Conservation (phyloP, 2,113 vertebrate genomes). For the Ia io region DNA sequence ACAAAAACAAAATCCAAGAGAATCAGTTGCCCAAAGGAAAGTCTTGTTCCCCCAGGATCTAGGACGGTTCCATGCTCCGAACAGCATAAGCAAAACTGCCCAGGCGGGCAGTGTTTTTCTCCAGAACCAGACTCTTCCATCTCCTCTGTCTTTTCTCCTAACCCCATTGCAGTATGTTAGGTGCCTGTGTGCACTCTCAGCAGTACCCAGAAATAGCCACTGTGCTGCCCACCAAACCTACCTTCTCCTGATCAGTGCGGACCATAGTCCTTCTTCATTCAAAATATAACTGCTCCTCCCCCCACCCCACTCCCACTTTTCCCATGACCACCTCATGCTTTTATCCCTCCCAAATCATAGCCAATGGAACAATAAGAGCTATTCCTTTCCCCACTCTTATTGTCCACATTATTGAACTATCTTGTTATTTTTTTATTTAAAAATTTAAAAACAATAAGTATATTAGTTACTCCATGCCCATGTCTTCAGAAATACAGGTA, state of each 20-base stretch:
- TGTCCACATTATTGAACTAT: background rate
- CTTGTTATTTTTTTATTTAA: background rate
- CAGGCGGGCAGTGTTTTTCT: background rate
- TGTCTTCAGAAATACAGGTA: background rate
- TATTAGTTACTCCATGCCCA: background rate
- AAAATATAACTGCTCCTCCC: background rate
- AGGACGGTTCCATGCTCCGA: background rate
- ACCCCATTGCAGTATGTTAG: accelerated
- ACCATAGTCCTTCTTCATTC: background rate
- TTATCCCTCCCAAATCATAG: background rate
- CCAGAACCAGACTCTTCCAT: accelerated
- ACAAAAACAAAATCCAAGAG: background rate
- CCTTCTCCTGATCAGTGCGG: background rate
- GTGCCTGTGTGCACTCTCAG: background rate
- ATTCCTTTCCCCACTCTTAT: background rate
- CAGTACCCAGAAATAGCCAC: background rate
- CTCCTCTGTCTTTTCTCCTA: background rate
- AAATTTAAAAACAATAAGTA: background rate
- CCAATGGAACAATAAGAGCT: background rate
- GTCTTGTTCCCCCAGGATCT: background rate
- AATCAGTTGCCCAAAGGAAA: background rate
- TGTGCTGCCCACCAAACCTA: background rate
- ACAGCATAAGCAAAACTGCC: background rate
- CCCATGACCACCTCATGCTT: background rate
- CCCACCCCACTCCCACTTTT: background rate